A percentile compares a stretch with the other conserved stretches of the same genome.
Evolutionary conservation across 2,113 vertebrate species (phyloP).

Genomic region (Siniperca chuatsi): DNA sequence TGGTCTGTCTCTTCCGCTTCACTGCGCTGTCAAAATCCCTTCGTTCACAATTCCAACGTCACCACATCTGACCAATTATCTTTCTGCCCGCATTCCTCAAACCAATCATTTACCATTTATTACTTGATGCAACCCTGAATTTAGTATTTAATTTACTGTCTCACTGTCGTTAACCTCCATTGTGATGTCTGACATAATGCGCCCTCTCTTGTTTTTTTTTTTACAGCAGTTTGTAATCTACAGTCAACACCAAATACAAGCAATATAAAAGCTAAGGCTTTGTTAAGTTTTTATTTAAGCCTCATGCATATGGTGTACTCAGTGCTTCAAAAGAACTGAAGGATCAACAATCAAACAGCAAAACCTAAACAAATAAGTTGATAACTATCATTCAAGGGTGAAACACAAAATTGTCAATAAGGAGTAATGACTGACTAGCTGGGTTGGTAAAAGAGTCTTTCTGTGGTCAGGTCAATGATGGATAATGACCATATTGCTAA

Average conservation of each 20-base stretch:
- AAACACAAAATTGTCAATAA: neutral
- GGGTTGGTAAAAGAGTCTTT: neutral
- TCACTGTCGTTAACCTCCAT: neutral
- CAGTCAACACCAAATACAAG: neutral
- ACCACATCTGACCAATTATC: too few relatives aligned
- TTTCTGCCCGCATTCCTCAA: too few relatives aligned
- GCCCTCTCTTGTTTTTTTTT: too few relatives aligned
- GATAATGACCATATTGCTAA: neutral
- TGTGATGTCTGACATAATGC: neutral
- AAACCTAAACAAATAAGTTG: too few relatives aligned
- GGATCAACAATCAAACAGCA: too few relatives aligned
- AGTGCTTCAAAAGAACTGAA: neutral
- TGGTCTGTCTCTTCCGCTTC: too few relatives aligned
- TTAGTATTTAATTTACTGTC: neutral
- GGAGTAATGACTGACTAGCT: neutral
- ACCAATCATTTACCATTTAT: neutral
- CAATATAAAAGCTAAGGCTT: neutral
- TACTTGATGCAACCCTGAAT: neutral
- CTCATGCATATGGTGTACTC: neutral
- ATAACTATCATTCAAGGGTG: too few relatives aligned
- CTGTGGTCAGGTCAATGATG: neutral
- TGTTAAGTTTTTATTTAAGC: too few relatives aligned
- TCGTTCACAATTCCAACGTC: too few relatives aligned
- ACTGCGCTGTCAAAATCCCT: too few relatives aligned
- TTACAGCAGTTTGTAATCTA: neutral